These are phyloP conservation scores for Auanema freiburgensis DNA, from an alignment of 2,888 invertebrate genomes.

Conservation along the genomic window DNA sequence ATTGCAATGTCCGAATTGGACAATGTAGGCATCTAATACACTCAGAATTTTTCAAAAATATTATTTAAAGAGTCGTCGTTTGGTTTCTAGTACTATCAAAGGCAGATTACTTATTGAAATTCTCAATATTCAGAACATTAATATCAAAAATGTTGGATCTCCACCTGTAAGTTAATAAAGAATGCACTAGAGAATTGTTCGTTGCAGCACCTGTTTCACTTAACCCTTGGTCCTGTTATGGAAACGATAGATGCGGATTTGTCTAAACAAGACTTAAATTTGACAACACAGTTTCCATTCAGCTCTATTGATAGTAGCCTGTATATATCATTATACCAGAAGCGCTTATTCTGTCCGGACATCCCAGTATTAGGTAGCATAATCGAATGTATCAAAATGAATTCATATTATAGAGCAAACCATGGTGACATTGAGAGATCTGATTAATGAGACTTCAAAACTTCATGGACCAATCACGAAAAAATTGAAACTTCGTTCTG, in stretches of 20 bases:
- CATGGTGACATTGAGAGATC: conserved; percentile 8
- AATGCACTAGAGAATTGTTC: neutral
- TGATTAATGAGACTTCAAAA: conserved; percentile 21
- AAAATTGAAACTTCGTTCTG: conserved; percentile 14
- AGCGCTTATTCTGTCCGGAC: conserved; percentile 24
- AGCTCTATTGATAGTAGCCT: conserved; percentile 9
- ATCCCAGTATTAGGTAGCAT: conserved; percentile 20
- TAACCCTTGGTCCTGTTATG: neutral
- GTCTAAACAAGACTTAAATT: conserved; percentile 1
- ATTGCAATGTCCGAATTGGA: conserved; percentile 18
- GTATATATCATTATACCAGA: conserved; percentile 12
- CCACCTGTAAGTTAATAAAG: neutral
- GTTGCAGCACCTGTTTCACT: conserved; percentile 1
- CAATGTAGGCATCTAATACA: conserved; percentile 1
- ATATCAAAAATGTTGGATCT: conserved; percentile 6
- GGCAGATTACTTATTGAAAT: conserved; percentile 13
- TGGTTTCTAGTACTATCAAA: neutral
- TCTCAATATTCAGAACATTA: conserved; percentile 4
- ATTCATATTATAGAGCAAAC: conserved; percentile 16
- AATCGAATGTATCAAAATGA: neutral
- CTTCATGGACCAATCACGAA: conserved; percentile 28
- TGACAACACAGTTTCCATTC: conserved; percentile 26
- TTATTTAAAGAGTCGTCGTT: no score
- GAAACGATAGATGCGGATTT: conserved; percentile 10
- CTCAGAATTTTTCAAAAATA: no score